Percentiles rank a stretch among this genome's conserved stretches.
These are phyloP conservation scores for Scelioninae gen. 1 DNA, from an alignment of 2,888 invertebrate species.

Conservation along the genomic window DNA sequence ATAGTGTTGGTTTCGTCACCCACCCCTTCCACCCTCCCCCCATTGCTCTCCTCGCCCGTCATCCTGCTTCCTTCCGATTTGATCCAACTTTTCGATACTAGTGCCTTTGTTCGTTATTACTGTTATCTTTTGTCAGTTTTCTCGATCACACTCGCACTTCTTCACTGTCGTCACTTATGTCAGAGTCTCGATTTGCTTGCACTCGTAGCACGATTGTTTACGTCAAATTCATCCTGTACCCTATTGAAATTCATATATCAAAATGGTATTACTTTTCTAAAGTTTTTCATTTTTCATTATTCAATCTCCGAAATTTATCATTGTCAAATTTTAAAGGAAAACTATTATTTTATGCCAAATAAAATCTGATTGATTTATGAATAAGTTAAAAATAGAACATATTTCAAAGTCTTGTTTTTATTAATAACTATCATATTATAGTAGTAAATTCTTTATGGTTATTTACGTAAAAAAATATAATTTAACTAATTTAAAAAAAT, in stretches of 20 bases:
- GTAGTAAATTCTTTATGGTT: no score
- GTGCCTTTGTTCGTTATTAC: slow-evolving; percentile 8
- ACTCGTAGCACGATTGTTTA: slow-evolving; percentile 11
- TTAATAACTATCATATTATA: no score
- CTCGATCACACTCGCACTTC: slow-evolving; percentile 19
- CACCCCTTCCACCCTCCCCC: slow-evolving; percentile 76
- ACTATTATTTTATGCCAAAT: no score
- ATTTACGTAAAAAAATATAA: no score
- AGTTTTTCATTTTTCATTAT: background rate
- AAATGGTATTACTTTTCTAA: no score
- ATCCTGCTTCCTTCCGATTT: slow-evolving; percentile 73
- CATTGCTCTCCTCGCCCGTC: slow-evolving; percentile 83
- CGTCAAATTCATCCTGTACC: slow-evolving; percentile 1
- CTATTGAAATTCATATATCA: no score
- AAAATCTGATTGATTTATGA: no score
- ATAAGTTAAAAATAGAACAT: no score
- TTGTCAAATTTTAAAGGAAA: no score
- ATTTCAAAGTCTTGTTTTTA: no score
- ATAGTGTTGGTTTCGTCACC: slow-evolving; percentile 72
- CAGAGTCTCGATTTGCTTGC: slow-evolving; percentile 3
- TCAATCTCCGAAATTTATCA: no score
- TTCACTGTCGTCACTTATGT: slow-evolving; percentile 28
- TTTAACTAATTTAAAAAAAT: no score
- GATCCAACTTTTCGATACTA: slow-evolving; percentile 18
- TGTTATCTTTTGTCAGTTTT: slow-evolving; percentile 10